Evolutionary conservation across 35 echinoderm and acorn worm genomes (phyloP), one percentile per base, ranked within the genome.

Genomic region (Lytechinus variegatus): DNA sequence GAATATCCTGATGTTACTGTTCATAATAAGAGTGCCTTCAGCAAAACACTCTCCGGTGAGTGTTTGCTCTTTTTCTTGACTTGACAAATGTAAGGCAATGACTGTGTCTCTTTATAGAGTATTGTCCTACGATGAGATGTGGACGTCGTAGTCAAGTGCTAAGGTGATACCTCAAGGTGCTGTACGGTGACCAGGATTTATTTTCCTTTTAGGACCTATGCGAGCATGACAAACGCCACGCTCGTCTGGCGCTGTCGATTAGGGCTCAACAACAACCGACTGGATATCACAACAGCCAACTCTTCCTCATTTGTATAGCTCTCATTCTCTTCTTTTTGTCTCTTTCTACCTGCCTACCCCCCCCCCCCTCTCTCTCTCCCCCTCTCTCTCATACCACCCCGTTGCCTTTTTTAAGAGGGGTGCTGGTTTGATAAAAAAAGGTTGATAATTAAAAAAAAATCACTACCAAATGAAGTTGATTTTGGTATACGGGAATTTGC

Each of bases 81-180:
- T 79, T 16, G 12, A n/a, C 19, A 79, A 79, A 79, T 79, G 66
- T 79, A 24, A 24, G 66, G 12, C 66, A 24, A 79, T 79, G 66
- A 79, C 66, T 79, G 66, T 79, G 66, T 79, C 66, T 79, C 19
- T 24, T 79, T 0, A 19, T 79, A 24, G 66, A 79, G 66, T 24
- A 79, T 7, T 24, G 66, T 16, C 8, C 66, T 79, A 24, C 6
- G 66, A 79, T n/a, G 14, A 79, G 66, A 24, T 8, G 16, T 79
- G 66, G 66, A 79, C 66, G 66, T 79, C 66, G 66, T 79, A 24
- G 19, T 79, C 66, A 79, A 79, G 66, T 79, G 66, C 66, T 79
- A 79, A 79, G 66, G 66, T 79, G 66, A 79, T 79, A 79, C 66
- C 66, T 79, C 66, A 79, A 79, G 66, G 66, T 79, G 66, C 19